These are phyloP conservation scores for Terrapene triunguis DNA, from an alignment of 2,113 vertebrate species.

Conservation along the genomic window DNA sequence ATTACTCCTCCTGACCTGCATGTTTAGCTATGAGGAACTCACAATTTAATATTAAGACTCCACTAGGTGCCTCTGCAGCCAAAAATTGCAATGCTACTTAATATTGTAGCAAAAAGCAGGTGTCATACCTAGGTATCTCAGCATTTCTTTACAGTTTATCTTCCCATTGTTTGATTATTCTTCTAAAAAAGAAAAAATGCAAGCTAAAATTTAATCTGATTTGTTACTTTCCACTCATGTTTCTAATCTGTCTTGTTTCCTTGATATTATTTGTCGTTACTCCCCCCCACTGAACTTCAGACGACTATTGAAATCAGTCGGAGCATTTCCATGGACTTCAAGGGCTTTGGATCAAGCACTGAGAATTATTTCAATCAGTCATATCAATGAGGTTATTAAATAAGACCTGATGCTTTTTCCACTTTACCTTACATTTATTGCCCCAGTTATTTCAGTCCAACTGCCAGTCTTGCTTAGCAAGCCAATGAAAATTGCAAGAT, in stretches of 20 bases:
- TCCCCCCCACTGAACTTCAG: neutral
- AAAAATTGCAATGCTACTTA: neutral
- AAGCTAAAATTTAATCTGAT: neutral
- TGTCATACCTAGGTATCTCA: neutral
- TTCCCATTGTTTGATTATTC: neutral
- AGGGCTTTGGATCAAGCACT: neutral
- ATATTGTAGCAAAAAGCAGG: neutral
- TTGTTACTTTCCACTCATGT: neutral
- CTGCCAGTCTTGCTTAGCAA: neutral
- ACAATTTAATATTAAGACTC: neutral
- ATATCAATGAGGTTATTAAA: neutral
- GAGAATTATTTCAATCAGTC: neutral
- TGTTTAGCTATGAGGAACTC: neutral
- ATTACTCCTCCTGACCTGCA: neutral
- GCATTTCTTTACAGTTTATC: neutral
- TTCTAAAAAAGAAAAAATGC: neutral
- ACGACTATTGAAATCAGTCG: neutral
- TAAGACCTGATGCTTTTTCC: neutral
- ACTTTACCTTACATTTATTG: neutral
- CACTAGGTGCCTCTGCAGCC: neutral
- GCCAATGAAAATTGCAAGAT: neutral
- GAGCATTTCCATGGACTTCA: neutral
- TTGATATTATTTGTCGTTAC: neutral
- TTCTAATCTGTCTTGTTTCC: neutral
- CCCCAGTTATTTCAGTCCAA: neutral